Base-by-base conservation (phyloP, 2,113 vertebrate species). In the Vulpes lagopus region DNA sequence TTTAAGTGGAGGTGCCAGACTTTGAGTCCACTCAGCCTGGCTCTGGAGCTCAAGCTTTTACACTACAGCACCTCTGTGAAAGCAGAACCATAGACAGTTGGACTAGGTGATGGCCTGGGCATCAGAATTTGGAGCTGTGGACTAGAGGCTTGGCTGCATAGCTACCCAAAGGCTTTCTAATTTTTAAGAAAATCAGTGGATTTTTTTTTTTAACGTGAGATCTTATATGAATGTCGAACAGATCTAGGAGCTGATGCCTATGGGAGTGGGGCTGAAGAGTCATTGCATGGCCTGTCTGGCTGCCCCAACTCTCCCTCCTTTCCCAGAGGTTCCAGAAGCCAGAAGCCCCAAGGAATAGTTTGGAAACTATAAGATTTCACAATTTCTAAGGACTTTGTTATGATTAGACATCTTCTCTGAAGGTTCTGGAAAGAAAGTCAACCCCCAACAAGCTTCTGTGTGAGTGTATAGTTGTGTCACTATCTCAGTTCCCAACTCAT, bases 31-130 rank as follows among this genome's bases (percentile, higher is more conserved):
- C 16, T 8, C 74, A 22, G n/a, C 30, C 64, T 71, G 78, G 62
- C 27, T 22, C 19, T 71, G 64, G 90, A 71, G 64, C 19, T 2
- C 35, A 43, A 69, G 9, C 30, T 38, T 22, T 43, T 35, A n/a
- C 38, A 69, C 64, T 43, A 22, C 6, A 57, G 25, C 11, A 64
- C 51, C 27, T 59, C 27, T 23, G 8, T 23, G n/a, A 19, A 82
- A 67, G 55, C 3, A 9, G 25, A 30, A 57, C 53, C 2, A 5
- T 43, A 55, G 49, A 69, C 51, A 22, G 30, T 12, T 25, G n/a
- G 71, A 71, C 38, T n/a, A 23, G 0, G 0, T 2, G 12, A 17
- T 51, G 14, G 57, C 4, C 22, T 3, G 3, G 6, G 38, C 27
- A 23, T 62, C 71, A 76, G 55, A 74, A 49, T 76, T 32, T 76